A percentile compares a stretch with the other conserved stretches of the same genome.
Evolutionary conservation across 2,113 vertebrate genomes (phyloP).

Genomic region (Saimiri boliviensis): DNA sequence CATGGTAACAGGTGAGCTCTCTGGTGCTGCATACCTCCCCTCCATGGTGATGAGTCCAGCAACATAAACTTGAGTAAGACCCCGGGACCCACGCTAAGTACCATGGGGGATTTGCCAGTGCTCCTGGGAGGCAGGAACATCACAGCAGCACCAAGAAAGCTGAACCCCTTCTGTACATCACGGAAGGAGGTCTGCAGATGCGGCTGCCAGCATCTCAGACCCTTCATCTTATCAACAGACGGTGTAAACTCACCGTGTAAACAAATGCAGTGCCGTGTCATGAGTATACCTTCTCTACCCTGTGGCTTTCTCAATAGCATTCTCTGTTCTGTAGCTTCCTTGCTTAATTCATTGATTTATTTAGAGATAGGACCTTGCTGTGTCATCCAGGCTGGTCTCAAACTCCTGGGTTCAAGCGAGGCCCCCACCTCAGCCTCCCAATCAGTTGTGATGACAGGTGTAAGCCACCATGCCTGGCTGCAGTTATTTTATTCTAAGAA

Average conservation of each 20-base stretch:
- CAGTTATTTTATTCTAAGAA: not conserved
- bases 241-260: not conserved
- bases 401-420: not conserved
- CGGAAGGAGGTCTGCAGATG: not conserved
- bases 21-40: rapidly evolving
- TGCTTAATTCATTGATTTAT: not conserved
- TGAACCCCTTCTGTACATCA: rapidly evolving
- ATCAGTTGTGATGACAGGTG: not conserved
- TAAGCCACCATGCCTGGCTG: not conserved
- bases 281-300: not conserved
- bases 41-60: no score
- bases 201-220: not conserved
- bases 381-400: not conserved
- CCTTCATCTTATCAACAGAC: not conserved
- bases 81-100: not conserved
- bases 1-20: not conserved
- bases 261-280: not conserved
- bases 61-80: not conserved
- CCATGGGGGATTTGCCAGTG: not conserved
- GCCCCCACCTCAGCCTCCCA: not conserved
- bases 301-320: not conserved
- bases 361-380: not conserved
- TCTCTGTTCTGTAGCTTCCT: not conserved
- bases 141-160: not conserved
- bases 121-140: not conserved